Conservation (phyloP, 2,113 vertebrate species). For the Myrmecophaga tridactyla region DNA sequence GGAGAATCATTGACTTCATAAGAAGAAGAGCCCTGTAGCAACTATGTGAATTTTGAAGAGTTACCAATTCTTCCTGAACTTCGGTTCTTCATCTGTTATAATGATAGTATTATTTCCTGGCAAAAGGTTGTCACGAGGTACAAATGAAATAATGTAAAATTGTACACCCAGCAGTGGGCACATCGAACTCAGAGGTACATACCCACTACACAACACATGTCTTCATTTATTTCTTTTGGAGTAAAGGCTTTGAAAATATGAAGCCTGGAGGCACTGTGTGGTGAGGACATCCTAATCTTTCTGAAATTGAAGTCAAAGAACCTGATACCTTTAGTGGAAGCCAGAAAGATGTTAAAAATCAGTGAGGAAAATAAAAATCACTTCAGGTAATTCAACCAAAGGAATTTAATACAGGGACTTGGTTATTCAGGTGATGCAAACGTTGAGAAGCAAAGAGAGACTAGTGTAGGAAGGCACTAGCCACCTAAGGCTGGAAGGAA, state of each 20-base stretch:
- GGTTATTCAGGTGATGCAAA: not conserved
- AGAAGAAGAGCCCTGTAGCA: not conserved
- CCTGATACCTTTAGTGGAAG: not conserved
- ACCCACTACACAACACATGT: not conserved
- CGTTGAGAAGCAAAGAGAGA: not conserved
- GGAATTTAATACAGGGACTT: not conserved
- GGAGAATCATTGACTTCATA: not conserved
- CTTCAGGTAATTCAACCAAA: not conserved
- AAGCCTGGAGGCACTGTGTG: not conserved
- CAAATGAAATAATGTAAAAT: not conserved
- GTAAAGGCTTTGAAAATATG: not conserved
- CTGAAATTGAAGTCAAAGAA: not conserved
- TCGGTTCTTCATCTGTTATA: not conserved
- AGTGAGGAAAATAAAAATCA: not conserved
- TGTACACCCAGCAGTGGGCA: not conserved
- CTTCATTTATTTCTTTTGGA: not conserved
- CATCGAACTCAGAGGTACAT: not conserved
- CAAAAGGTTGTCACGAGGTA: not conserved
- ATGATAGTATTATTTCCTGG: not conserved
- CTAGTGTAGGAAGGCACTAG: not conserved
- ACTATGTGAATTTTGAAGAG: not conserved
- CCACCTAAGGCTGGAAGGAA: not conserved
- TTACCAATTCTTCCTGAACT: not conserved
- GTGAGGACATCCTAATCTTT: not conserved
- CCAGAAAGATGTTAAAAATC: not conserved